These are phyloP conservation scores for Diglossa brunneiventris DNA, from an alignment of 2,113 vertebrate genomes.

Conservation along the genomic window DNA sequence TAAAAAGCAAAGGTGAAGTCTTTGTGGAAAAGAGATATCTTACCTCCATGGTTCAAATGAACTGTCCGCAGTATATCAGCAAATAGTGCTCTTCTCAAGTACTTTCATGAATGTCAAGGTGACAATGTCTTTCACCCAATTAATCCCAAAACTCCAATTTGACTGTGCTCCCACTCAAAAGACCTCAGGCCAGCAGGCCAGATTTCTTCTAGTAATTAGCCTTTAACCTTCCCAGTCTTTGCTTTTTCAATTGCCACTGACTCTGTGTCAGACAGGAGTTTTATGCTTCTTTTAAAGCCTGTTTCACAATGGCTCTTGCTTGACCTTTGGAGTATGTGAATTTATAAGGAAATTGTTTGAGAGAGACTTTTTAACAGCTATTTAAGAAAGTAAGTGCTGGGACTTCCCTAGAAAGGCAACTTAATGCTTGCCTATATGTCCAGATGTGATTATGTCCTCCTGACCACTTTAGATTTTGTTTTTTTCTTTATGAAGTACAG, in stretches of 20 bases:
- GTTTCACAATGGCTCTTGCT: slow-evolving; percentile 25
- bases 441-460: neutral
- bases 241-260: neutral
- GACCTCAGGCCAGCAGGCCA: slow-evolving; percentile 1
- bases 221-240: slow-evolving; percentile 45
- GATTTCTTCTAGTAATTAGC: slow-evolving; percentile 47
- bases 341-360: slow-evolving; percentile 44
- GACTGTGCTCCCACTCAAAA: slow-evolving; percentile 16
- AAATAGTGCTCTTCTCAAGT: slow-evolving; percentile 6
- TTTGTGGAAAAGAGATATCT: neutral
- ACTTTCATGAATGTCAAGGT: slow-evolving; percentile 53
- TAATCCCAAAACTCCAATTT: slow-evolving; percentile 51
- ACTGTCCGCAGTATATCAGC: slow-evolving; percentile 9
- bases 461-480: neutral
- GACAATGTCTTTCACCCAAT: slow-evolving; percentile 41
- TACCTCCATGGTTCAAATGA: neutral
- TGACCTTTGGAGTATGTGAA: neutral
- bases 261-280: slow-evolving; percentile 22
- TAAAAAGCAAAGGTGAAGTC: neutral
- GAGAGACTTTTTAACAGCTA: neutral
- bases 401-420: neutral
- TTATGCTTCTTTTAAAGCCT: slow-evolving; percentile 47
- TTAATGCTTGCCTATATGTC: neutral
- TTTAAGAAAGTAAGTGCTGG: neutral
- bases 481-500: neutral